Evolutionary conservation across 1,140 invertebrate species (phyloP), one percentile per base, ranked within the genome.

Genomic region (Stegodyphus dumicola): DNA sequence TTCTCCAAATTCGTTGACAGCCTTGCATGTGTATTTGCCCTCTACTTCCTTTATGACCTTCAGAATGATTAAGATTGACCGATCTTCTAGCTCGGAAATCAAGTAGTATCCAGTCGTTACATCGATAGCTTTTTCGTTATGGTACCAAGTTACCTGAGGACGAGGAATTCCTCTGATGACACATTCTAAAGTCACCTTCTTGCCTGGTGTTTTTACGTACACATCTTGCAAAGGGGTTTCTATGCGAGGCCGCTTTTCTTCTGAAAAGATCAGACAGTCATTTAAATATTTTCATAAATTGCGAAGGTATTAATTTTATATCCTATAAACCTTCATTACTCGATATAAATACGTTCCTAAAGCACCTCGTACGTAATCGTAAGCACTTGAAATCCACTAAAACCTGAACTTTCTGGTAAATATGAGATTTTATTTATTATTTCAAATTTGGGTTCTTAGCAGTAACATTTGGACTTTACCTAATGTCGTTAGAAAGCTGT

Each of bases 111-210:
- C 93, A 49, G 94, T 93, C 85, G 93, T 94, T 89, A 87, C 87
- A 49, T 93, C 92, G 83, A 97, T 92, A 85, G 95, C 91, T 90
- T 95, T 94, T 88, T 95, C 95, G 89, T 97, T 94, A 90, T 95
- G 95, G 90, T 95, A 97, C 97, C 97, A 99, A 88, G 95, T 93
- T 87, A 98, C 93, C 92, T 95, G 95, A 94, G 96, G 96, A 88
- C 90, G 91, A 75, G 96, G 96, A 90, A 94, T 95, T 91, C 96
- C 96, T 76, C 94, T 94, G 90, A 95, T 96, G 77, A 93, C 89
- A 87, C 94, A 94, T 91, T 95, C 94, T 89, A 98, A 95, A 52
- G 92, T 92, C 51, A 94, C 93, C 74, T 92, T 93, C 91, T 95
- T 94, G 83, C 94, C 94, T 91, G 95, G 75, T 10, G 65, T 94